Base-by-base conservation (phyloP, 2,797 vertebrate species). In the Myoxocephalus aenaeus region DNA sequence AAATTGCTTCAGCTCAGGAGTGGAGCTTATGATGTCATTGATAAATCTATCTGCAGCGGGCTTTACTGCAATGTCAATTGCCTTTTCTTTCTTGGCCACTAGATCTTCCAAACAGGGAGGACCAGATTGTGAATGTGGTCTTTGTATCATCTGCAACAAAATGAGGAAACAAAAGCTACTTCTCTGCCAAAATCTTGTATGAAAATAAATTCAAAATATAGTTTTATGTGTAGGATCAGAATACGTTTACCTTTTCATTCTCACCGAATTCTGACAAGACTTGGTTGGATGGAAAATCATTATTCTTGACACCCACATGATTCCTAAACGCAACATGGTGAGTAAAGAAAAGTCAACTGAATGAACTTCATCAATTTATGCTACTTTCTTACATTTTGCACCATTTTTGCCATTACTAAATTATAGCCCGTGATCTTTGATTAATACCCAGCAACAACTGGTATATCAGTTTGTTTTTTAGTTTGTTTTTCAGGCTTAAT, bases 1-100 rank as follows among this genome's bases (percentile, higher is more conserved):
- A 65, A 96, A 89, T 2, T 90, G 87, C 51, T 76, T 88, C 44
- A 96, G 87, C 73, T 96, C 95, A 25, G 95, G 95, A 63, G 94
- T 96, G 74, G 95, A 95, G 82, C 92, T 94, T 58, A 96, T 95
- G 68, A 96, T 93, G 73, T 94, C 86, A 34, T 58, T 86, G 34
- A 96, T 84, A 44, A 96, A 95, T 17, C 81, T 77, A 79, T 92
- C 83, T 8, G 57, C 7, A 4, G 50, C 6, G 5, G 88, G 59
- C 54, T 90, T 89, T 64, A 7, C 61, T 27, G 74, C 51, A 22
- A 73, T 65, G 48, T 89, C 79, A 0, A 79, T 77, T 11, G 7
- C 58, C 20, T 82, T 83, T 53, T 79, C 81, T n/a, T 87, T 77
- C n/a, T 75, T 88, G 51, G 75, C n/a, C 50, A 64, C 42, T 0